phyloP scores from a whole-genome alignment of 2,113 vertebrate genomes.

The Copsychus sechellarum region DNA sequence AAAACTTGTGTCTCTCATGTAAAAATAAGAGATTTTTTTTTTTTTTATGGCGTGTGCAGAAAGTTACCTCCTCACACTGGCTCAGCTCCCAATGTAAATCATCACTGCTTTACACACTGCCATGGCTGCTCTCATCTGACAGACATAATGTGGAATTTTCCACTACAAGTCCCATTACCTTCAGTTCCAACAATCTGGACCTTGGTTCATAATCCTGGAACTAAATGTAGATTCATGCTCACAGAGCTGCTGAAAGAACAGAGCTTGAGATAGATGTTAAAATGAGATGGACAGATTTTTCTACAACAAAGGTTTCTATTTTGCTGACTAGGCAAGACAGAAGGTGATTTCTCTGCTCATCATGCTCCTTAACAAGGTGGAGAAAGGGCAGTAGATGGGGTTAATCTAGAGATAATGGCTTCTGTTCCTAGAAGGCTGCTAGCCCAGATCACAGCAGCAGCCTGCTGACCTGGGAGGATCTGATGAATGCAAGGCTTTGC shows the following conservation, averaged over 20 bases:
- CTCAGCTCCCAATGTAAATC: constrained; percentile 31
- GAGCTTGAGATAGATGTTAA: not conserved
- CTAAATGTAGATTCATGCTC: not conserved
- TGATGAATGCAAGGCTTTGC: not conserved
- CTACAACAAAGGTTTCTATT: not conserved
- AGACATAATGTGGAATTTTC: constrained; percentile 46
- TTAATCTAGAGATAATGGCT: not conserved
- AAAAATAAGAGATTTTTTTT: not conserved
- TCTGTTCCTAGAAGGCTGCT: not conserved
- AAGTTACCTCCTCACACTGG: constrained; percentile 22
- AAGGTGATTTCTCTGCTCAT: not conserved
- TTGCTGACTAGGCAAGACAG: not conserved
- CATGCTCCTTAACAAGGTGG: not conserved
- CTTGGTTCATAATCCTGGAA: constrained; percentile 26
- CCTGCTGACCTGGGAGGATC: not conserved
- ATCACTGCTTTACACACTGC: constrained; percentile 11
- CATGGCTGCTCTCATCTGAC: not conserved
- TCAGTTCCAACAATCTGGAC: constrained; percentile 23
- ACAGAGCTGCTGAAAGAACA: not conserved
- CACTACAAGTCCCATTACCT: not conserved
- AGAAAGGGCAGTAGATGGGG: not conserved
- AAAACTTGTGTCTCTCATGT: not conserved
- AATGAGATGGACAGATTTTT: not conserved
- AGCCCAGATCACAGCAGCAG: not conserved
- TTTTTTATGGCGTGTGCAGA: not conserved